Evolutionary conservation across 2,113 vertebrate species (phyloP).

Genomic region (Butorides virescens): DNA sequence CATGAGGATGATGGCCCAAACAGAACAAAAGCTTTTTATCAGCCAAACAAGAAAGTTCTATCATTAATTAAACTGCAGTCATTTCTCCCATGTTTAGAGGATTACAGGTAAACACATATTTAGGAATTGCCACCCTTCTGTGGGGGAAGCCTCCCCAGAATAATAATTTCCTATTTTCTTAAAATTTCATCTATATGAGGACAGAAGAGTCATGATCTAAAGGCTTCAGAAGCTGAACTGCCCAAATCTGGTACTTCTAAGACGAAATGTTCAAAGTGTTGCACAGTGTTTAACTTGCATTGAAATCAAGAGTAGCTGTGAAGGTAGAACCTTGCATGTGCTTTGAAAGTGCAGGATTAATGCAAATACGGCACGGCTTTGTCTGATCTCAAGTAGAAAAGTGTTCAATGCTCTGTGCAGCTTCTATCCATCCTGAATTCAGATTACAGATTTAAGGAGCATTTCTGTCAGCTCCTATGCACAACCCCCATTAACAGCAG

Average conservation of each 20-base stretch:
- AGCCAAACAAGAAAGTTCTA: neutral
- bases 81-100: neutral
- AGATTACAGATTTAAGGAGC: neutral
- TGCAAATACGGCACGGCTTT: neutral
- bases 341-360: neutral
- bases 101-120: neutral
- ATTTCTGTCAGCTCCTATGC: neutral
- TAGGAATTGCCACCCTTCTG: neutral
- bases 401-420: neutral
- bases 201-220: neutral
- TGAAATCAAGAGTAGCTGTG: neutral
- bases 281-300: neutral
- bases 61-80: neutral
- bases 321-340: neutral
- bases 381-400: neutral
- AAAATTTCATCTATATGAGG: neutral
- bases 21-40: conserved; percentile 7
- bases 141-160: neutral
- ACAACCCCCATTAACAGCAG: neutral
- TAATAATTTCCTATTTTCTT: neutral
- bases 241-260: neutral
- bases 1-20: neutral
- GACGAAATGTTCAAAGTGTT: neutral
- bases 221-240: neutral
- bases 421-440: neutral